Percentiles rank a stretch among this genome's conserved stretches.
These are phyloP conservation scores for Xyliphius kryptos DNA, from an alignment of 2,113 vertebrate genomes.

Conservation along the genomic window DNA sequence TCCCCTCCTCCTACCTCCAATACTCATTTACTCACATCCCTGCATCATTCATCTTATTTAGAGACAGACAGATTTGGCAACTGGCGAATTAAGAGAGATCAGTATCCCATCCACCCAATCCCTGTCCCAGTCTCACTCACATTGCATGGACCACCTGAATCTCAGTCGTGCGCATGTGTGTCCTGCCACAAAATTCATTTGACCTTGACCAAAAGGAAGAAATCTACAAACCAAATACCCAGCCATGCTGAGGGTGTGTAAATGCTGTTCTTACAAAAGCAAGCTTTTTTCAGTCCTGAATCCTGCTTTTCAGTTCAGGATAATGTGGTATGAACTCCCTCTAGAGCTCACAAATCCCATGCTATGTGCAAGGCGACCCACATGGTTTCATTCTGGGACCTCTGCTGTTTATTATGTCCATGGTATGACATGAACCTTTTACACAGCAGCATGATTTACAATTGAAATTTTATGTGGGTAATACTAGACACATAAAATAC, in stretches of 20 bases:
- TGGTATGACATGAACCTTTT: neutral
- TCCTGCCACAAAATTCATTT: constrained; percentile 17
- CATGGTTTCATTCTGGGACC: neutral
- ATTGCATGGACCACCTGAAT: neutral
- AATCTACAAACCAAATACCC: constrained; percentile 3
- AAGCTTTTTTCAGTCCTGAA: neutral
- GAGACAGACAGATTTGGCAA: constrained; percentile 35
- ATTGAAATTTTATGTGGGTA: neutral
- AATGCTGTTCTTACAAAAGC: neutral
- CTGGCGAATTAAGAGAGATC: constrained; percentile 42
- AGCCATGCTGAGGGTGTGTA: constrained; percentile 22
- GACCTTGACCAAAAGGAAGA: constrained; percentile 31
- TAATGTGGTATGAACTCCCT: constrained; percentile 17
- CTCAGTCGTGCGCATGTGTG: constrained; percentile 14
- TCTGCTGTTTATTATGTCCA: neutral
- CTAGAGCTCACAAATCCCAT: constrained; percentile 5
- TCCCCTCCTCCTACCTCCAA: constrained; percentile 2
- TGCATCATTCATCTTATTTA: constrained; percentile 42
- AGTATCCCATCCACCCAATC: constrained; percentile 23
- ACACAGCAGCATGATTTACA: neutral
- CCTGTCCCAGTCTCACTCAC: neutral
- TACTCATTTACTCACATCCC: constrained; percentile 18
- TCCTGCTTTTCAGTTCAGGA: constrained; percentile 13
- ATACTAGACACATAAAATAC: neutral
- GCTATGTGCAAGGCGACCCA: neutral